Evolutionary conservation across 2,888 invertebrate genomes (phyloP).

Genomic region (Meganola albula): DNA sequence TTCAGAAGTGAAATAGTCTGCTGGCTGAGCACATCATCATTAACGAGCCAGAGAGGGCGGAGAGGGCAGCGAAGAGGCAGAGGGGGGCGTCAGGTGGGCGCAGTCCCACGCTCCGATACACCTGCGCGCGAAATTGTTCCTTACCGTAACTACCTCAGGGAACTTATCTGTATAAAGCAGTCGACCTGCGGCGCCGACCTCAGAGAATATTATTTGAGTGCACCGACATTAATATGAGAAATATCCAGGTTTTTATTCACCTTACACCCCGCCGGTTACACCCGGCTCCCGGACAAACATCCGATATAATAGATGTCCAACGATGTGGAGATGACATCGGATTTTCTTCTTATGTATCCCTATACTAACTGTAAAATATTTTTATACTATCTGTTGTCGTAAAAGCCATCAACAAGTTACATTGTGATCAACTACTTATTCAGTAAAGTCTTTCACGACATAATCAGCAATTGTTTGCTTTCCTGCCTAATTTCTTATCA

Average conservation of each 20-base stretch:
- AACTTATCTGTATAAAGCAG: slow-evolving; percentile 50
- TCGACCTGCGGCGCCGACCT: slow-evolving; percentile 45
- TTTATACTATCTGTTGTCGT: too few species aligned
- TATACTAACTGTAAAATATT: too few species aligned
- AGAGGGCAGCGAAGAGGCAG: slow-evolving; percentile 78
- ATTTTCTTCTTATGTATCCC: too few species aligned
- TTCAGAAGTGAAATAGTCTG: slow-evolving; percentile 85
- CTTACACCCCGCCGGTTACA: slow-evolving; percentile 44
- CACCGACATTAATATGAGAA: slow-evolving; percentile 75
- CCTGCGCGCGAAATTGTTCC: slow-evolving; percentile 68
- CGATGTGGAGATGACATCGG: slow-evolving; percentile 59
- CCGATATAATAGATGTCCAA: slow-evolving; percentile 63
- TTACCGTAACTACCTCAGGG: slow-evolving; percentile 52
- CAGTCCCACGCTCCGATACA: slow-evolving; percentile 71
- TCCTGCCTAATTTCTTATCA: too few species aligned
- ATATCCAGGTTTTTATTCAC: slow-evolving; percentile 72
- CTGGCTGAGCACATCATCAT: slow-evolving; percentile 88
- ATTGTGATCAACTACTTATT: too few species aligned
- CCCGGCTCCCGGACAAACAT: slow-evolving; percentile 52
- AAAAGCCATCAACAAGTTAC: too few species aligned
- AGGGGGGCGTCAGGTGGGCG: slow-evolving; percentile 78
- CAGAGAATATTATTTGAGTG: slow-evolving; percentile 71
- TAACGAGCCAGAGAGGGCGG: slow-evolving; percentile 82
- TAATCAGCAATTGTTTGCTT: too few species aligned
- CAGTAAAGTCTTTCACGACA: too few species aligned